A percentile compares a stretch with the other conserved stretches of the same genome.
Evolutionary conservation across 2,113 vertebrate genomes (phyloP).

Genomic region (Myiozetetes cayanensis): DNA sequence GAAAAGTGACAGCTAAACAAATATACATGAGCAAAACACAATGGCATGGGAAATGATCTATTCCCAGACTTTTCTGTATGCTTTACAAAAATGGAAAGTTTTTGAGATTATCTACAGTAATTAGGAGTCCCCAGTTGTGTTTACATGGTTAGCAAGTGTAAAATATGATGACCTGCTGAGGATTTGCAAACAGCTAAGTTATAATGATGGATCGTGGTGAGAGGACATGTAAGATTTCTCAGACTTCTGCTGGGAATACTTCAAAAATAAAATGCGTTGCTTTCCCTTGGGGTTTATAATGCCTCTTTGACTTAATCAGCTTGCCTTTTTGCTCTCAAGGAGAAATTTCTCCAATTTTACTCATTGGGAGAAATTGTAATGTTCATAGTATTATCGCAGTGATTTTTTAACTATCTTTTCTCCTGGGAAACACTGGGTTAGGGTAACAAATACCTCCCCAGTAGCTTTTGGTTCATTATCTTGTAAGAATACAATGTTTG

Average conservation of each 20-base stretch:
- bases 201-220: conserved; percentile 66
- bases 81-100: conserved; percentile 51
- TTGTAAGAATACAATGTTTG: conserved; percentile 6
- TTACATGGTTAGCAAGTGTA: conserved; percentile 72
- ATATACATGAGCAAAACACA: conserved; percentile 34
- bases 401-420: conserved; percentile 53
- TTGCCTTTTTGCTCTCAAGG: conserved; percentile 66
- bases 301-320: conserved; percentile 74
- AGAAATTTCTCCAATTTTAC: conserved; percentile 66
- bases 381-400: not conserved
- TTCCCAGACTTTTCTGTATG: conserved; percentile 48
- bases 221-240: conserved; percentile 61
- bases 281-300: conserved; percentile 66
- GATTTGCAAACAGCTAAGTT: conserved; percentile 69
- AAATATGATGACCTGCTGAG: conserved; percentile 71
- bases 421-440: conserved; percentile 11
- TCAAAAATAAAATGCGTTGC: conserved; percentile 66
- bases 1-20: conserved; percentile 53
- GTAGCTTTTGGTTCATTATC: conserved; percentile 5
- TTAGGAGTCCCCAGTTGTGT: conserved; percentile 68
- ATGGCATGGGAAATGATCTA: not conserved
- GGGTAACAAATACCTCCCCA: conserved; percentile 15
- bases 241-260: conserved; percentile 69
- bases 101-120: conserved; percentile 67
- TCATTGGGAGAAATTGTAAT: conserved; percentile 41